Evolutionary conservation across 2,113 vertebrate genomes (phyloP).

Genomic region (Physeter macrocephalus): DNA sequence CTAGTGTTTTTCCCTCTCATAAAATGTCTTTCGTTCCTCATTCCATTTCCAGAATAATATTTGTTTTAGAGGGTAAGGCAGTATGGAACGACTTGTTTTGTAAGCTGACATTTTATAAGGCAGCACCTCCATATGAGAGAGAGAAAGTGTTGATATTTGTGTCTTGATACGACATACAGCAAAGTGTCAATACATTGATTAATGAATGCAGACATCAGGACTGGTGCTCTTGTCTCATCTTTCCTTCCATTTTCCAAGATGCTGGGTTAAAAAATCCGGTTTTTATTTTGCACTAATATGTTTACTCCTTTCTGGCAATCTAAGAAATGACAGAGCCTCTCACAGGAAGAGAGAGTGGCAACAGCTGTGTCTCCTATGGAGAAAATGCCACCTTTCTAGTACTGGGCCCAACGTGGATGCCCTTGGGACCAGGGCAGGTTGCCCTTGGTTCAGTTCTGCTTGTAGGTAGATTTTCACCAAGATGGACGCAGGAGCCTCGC

Average conservation of each 20-base stretch:
- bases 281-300: not conserved
- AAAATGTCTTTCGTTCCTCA: slow-evolving; percentile 38
- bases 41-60: slow-evolving; percentile 43
- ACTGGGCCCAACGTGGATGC: slow-evolving; percentile 59
- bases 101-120: not conserved
- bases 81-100: not conserved
- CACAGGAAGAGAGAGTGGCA: not conserved
- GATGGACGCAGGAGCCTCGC: slow-evolving; percentile 43
- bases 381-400: not conserved
- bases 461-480: slow-evolving; percentile 57
- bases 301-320: not conserved
- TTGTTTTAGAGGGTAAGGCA: slow-evolving; percentile 49
- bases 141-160: not conserved
- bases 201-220: not conserved
- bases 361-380: not conserved
- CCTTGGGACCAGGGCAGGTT: slow-evolving; percentile 78
- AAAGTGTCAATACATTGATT: not conserved
- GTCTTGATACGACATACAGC: not conserved
- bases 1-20: not conserved
- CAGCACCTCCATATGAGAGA: not conserved
- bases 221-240: no score
- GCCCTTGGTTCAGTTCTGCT: slow-evolving; percentile 77
- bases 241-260: not conserved
- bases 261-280: not conserved
- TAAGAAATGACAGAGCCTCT: not conserved